These are phyloP conservation scores for Hylaeus volcanicus DNA, from an alignment of 1,140 invertebrate species.

Conservation along the genomic window DNA sequence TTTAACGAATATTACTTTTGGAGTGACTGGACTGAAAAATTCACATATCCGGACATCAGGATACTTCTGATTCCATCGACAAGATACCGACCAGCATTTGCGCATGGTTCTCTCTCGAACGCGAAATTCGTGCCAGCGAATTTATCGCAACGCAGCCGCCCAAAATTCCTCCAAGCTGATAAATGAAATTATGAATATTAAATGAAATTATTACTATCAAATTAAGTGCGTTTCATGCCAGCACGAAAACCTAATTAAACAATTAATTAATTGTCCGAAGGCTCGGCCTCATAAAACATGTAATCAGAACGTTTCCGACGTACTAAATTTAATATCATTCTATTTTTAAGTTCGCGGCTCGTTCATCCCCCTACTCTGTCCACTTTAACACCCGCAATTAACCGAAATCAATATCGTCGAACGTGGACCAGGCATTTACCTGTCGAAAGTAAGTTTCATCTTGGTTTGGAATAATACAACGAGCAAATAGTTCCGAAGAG, in stretches of 20 bases:
- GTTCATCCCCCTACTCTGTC: background rate
- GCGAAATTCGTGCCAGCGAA: slow-evolving; percentile 29
- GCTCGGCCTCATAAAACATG: background rate
- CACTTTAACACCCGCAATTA: background rate
- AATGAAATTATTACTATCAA: slow-evolving; percentile 47
- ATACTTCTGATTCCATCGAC: background rate
- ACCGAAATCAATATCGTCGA: slow-evolving; percentile 19
- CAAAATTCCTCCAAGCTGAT: slow-evolving; percentile 34
- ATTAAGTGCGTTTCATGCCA: slow-evolving; percentile 52
- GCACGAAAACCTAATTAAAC: slow-evolving; percentile 51
- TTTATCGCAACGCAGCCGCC: slow-evolving; percentile 38
- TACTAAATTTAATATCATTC: slow-evolving; percentile 24
- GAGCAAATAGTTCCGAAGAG: too few species aligned
- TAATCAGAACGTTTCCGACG: slow-evolving; percentile 10
- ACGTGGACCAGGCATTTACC: background rate
- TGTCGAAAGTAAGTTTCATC: background rate
- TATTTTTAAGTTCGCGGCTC: slow-evolving; percentile 22
- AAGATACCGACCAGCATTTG: background rate
- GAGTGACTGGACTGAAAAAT: too few species aligned
- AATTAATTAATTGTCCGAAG: slow-evolving; percentile 38
- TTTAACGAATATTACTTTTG: too few species aligned
- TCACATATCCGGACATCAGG: too few species aligned
- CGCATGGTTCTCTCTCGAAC: background rate
- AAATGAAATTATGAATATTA: slow-evolving; percentile 59
- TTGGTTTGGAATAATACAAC: background rate